Percentiles rank a stretch among this genome's conserved stretches.
Conservation (phyloP, 2,113 vertebrate genomes). For the Polypterus bichir region DNA sequence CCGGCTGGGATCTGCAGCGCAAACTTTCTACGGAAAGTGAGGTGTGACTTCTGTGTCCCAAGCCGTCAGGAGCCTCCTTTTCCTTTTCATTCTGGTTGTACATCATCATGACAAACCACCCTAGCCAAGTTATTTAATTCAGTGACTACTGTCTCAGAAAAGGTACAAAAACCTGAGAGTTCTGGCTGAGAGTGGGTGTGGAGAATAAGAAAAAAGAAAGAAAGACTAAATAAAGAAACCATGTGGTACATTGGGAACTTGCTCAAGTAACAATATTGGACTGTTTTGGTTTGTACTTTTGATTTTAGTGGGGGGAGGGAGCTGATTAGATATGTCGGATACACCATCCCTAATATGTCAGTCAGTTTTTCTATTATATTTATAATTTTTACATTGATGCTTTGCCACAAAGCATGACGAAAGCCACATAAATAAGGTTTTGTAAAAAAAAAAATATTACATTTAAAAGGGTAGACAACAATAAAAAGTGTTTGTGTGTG, state of each 20-base stretch:
- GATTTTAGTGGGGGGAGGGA: constrained; percentile 20
- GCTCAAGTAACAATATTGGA: constrained; percentile 14
- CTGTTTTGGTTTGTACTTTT: constrained; percentile 25
- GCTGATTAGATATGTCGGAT: constrained; percentile 26
- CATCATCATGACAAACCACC: constrained; percentile 7
- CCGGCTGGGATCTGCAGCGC: constrained; percentile 79
- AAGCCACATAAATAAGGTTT: constrained; percentile 27
- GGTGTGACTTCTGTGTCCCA: constrained; percentile 51
- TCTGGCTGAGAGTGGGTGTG: too few species aligned
- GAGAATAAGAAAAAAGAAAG: background rate
- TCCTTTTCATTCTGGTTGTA: background rate
- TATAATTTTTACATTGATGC: constrained; percentile 46
- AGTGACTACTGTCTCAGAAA: constrained; percentile 18
- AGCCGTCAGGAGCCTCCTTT: background rate
- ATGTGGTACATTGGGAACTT: constrained; percentile 20
- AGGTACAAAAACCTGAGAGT: constrained; percentile 20
- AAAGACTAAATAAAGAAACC: constrained; percentile 17
- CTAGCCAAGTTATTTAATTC: constrained; percentile 10
- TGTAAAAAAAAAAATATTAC: constrained; percentile 29
- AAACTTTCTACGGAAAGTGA: constrained; percentile 87
- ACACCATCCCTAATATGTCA: constrained; percentile 20
- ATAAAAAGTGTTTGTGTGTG: background rate
- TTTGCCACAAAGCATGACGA: constrained; percentile 24
- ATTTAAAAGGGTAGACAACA: constrained; percentile 16
- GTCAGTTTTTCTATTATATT: constrained; percentile 45